These are phyloP conservation scores for Microchrysa polita DNA, from an alignment of 2,888 invertebrate genomes.

Conservation along the genomic window DNA sequence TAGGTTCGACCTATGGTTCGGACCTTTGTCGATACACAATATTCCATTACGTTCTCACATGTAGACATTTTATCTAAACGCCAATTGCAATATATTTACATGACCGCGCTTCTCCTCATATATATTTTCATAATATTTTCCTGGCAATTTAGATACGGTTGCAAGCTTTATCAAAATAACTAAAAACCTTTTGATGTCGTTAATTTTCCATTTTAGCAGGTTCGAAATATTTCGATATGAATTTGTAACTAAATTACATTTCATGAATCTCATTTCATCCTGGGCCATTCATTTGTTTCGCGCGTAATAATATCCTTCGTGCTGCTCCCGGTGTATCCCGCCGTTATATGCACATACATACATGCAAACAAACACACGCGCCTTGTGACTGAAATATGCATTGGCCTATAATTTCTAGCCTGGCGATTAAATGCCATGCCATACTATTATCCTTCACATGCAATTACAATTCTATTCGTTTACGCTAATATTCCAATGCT, in stretches of 20 bases:
- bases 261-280: constrained; percentile 13
- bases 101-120: not conserved
- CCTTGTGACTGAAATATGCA: not conserved
- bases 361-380: no score
- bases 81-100: not conserved
- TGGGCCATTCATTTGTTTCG: not conserved
- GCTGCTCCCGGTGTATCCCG: not conserved
- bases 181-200: not conserved
- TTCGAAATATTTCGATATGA: constrained; percentile 19
- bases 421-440: not conserved
- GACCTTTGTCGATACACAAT: no score
- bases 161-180: not conserved
- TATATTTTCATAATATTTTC: not conserved
- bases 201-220: constrained; percentile 27
- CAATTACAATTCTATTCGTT: constrained; percentile 24
- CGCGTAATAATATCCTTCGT: not conserved
- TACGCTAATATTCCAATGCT: constrained; percentile 8
- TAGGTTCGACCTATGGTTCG: no score
- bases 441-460: constrained; percentile 1
- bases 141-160: not conserved
- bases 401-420: not conserved
- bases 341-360: no score
- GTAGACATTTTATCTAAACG: not conserved
- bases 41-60: not conserved
- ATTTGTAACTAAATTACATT: constrained; percentile 7